Evolutionary conservation across 2,888 invertebrate species (phyloP).

Genomic region (Schizaphis graminum): DNA sequence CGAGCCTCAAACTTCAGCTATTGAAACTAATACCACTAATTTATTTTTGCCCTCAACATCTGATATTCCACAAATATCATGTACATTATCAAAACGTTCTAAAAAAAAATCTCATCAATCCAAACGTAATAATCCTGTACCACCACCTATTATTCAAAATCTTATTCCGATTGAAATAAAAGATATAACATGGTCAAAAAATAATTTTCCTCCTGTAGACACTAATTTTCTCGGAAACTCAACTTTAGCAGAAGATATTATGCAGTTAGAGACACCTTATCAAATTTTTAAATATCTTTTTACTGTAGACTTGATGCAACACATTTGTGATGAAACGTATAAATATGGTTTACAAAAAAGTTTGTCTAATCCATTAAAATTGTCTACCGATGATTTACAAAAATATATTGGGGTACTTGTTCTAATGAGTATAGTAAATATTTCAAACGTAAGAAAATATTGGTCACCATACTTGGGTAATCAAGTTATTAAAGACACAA

Average conservation of each 20-base stretch:
- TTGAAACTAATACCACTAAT: background rate
- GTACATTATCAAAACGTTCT: background rate
- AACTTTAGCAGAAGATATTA: background rate
- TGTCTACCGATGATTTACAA: background rate
- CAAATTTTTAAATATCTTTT: slow-evolving; percentile 27
- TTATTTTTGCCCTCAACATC: background rate
- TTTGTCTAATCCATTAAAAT: background rate
- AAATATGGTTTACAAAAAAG: background rate
- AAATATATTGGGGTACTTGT: slow-evolving; percentile 9
- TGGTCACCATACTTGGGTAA: background rate
- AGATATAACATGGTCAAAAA: background rate
- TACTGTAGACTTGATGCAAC: background rate
- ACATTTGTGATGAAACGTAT: slow-evolving; percentile 4
- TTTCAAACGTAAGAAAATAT: background rate
- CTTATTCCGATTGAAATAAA: background rate
- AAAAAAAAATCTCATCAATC: background rate
- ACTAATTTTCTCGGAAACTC: background rate
- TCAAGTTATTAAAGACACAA: background rate
- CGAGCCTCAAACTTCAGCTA: background rate
- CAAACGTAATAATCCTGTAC: background rate
- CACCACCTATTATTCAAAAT: slow-evolving; percentile 1
- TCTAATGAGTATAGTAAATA: background rate
- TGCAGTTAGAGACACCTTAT: slow-evolving; percentile 5
- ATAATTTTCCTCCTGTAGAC: background rate
- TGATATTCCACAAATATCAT: background rate